Evolutionary conservation across 1,140 invertebrate species (phyloP).

Genomic region (Bombus difficillimus): DNA sequence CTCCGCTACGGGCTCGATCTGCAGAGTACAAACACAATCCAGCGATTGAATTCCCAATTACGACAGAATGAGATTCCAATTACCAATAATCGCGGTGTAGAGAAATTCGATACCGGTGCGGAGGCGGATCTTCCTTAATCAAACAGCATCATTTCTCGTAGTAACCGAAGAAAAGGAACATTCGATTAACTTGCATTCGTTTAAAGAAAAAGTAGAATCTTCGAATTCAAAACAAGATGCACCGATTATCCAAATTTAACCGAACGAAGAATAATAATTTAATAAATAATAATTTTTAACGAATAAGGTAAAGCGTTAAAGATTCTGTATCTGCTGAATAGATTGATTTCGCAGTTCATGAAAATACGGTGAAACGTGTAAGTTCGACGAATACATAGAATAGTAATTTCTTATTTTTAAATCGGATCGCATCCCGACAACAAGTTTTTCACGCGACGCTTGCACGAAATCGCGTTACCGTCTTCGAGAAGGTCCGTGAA

Average conservation of each 20-base stretch:
- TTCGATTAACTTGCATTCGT: not conserved
- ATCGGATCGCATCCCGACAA: not conserved
- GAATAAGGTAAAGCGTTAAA: no score
- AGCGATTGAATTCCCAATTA: constrained; percentile 27
- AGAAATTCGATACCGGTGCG: not conserved
- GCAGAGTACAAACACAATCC: not conserved
- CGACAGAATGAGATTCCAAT: constrained; percentile 12
- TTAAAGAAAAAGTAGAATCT: no score
- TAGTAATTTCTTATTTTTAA: not conserved
- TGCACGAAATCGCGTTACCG: not conserved
- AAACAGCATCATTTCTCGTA: not conserved
- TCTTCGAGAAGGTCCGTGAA: not conserved
- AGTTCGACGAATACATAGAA: no score
- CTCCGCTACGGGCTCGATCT: not conserved
- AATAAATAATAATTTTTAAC: no score
- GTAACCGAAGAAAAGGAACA: not conserved
- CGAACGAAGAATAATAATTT: no score
- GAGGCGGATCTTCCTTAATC: not conserved
- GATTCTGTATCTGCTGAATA: not conserved
- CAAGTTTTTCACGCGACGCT: no score
- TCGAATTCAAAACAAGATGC: not conserved
- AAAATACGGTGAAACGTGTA: not conserved
- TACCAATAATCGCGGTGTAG: constrained; percentile 1
- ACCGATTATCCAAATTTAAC: no score
- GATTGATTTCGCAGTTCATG: not conserved